Base-by-base conservation (phyloP, 35 echinoderm and acorn worm genomes). In the Ophioderma brevispina region DNA sequence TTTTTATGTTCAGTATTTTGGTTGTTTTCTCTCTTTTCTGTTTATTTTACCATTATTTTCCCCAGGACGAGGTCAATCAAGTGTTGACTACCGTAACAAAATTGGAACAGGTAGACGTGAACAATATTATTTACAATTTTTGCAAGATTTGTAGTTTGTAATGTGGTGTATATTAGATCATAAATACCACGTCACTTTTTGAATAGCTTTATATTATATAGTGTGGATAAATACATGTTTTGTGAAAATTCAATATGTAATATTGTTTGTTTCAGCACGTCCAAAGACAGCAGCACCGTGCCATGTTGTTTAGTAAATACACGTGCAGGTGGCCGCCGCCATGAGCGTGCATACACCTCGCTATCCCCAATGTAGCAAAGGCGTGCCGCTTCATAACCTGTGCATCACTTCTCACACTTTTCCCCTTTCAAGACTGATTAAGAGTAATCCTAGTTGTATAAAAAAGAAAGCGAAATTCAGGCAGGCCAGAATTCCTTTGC, bases 31-130 rank as follows among this genome's bases (percentile, higher is more conserved):
- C 15, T 70, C 5, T 30, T 70, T 70, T 38, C 83, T 75, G 10
- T 85, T 63, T 36, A 32, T 64, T 85, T 35, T 85, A 36, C 43
- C 55, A 41, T 82, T 43, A 41, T 38, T 40, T 82, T 43, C 83
- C 35, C 28, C 52, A 85, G 83, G 83, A 85, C 70, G 83, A 85
- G 43, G 83, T 85, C 0, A 85, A 85, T 37, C 83, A 85, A 30
- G 83, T 85, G 1, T 18, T 85, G 8, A 85, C 83, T 1, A 85
- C 83, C 17, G 83, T 85, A 21, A 59, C 63, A 37, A 33, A 59
- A 64, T 59, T 85, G 30, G 83, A 85, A 55, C 83, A 85, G 83
- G 83, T 85, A 85, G 23, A 70, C 5, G 17, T 46, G 41, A 46
- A 46, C 41, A 4, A 4, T 46, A 46, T 46, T 46, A 4, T 46